Percentiles rank a stretch among this genome's conserved stretches.
These are phyloP conservation scores for Arctia plantaginis DNA, from an alignment of 2,888 invertebrate genomes.

Conservation along the genomic window DNA sequence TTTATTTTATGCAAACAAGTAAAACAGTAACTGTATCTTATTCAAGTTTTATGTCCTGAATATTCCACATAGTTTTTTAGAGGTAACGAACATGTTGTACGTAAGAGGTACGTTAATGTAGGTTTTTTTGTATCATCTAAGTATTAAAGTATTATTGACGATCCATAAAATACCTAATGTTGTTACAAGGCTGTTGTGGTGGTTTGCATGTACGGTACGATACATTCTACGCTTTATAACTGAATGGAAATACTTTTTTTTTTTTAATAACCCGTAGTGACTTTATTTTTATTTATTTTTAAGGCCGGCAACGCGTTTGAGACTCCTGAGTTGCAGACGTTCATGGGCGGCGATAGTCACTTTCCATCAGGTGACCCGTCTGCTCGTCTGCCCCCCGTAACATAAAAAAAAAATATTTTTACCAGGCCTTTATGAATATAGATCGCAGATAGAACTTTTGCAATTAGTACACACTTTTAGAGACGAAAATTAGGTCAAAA, in stretches of 20 bases:
- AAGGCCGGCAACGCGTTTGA: too few species aligned
- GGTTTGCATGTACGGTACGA: not conserved
- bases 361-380: too few species aligned
- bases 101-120: not conserved
- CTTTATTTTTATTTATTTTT: too few species aligned
- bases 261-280: not conserved
- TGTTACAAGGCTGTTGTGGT: not conserved
- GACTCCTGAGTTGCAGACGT: too few species aligned
- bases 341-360: too few species aligned
- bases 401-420: too few species aligned
- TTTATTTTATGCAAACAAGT: slow-evolving; percentile 72
- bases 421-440: not conserved
- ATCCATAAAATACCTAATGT: not conserved
- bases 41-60: slow-evolving; percentile 37
- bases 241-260: not conserved
- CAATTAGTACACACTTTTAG: not conserved
- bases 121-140: not conserved
- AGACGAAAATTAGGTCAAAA: not conserved
- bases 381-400: too few species aligned
- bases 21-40: slow-evolving; percentile 54
- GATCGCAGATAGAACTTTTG: not conserved
- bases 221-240: not conserved
- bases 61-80: slow-evolving; percentile 24
- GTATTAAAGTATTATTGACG: not conserved
- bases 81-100: slow-evolving; percentile 4